Conservation (phyloP, 1,140 invertebrate species). For the Luehdorfia chinensis region DNA sequence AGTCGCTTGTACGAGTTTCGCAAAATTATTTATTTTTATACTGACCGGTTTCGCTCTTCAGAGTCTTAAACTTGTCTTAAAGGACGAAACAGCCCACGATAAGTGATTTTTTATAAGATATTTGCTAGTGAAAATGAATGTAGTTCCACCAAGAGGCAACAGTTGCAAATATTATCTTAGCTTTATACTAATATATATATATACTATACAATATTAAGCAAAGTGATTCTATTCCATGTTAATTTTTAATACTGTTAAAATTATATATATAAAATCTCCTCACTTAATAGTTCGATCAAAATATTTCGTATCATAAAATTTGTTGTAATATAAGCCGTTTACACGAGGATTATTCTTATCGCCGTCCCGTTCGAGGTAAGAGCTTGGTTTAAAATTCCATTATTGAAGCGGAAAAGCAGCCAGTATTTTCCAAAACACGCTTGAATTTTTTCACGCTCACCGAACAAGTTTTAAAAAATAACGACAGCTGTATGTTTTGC, state of each 20-base stretch:
- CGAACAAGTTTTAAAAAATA: conserved; percentile 20
- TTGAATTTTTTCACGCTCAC: conserved; percentile 24
- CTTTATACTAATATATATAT: no score
- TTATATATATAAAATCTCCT: not conserved
- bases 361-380: conserved; percentile 16
- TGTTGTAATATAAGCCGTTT: conserved; percentile 13
- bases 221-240: no score
- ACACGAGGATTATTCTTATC: conserved; percentile 13
- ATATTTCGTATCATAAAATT: conserved; percentile 3
- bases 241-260: not conserved
- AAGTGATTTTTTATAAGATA: no score
- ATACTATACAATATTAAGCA: no score
- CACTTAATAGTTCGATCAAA: conserved; percentile 1
- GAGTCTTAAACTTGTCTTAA: no score
- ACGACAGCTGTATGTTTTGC: not conserved
- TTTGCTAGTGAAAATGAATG: no score
- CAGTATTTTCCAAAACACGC: conserved; percentile 18
- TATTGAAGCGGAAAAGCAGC: conserved; percentile 22
- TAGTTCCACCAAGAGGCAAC: no score
- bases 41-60: no score
- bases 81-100: no score
- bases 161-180: no score
- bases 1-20: no score
- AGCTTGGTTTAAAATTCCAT: conserved; percentile 26
- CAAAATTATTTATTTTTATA: no score